phyloP scores from a whole-genome alignment of 1,140 invertebrate species.

The Aphidius ervi region DNA sequence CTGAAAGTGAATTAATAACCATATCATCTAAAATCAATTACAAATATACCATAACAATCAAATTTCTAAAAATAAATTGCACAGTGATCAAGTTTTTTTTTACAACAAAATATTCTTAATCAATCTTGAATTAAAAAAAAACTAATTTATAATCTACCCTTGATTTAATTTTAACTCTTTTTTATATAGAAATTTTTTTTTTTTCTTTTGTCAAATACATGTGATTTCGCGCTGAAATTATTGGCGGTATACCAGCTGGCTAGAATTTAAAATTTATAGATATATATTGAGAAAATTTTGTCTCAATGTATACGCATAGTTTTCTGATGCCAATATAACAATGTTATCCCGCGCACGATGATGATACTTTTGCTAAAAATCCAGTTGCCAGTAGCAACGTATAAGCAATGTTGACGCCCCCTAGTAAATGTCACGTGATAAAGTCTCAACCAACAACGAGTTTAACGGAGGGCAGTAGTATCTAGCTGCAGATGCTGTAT shows the following conservation, averaged over 20 bases:
- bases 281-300: slow-evolving; percentile 43
- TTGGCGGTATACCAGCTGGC: slow-evolving; percentile 51
- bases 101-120: too few relatives aligned
- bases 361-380: slow-evolving; percentile 18
- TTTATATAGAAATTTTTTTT: neutral
- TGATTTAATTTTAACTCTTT: slow-evolving; percentile 4
- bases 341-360: slow-evolving; percentile 24
- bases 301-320: slow-evolving; percentile 32
- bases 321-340: slow-evolving; percentile 23
- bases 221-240: slow-evolving; percentile 50
- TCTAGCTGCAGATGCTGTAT: slow-evolving; percentile 36
- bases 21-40: neutral
- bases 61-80: slow-evolving; percentile 2
- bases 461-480: neutral
- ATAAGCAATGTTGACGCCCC: slow-evolving; percentile 21
- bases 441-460: slow-evolving; percentile 33
- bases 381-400: slow-evolving; percentile 23
- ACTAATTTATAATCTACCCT: neutral
- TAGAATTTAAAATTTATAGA: slow-evolving; percentile 38
- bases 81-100: too few relatives aligned
- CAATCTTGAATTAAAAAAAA: too few relatives aligned
- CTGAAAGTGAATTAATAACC: slow-evolving; percentile 10
- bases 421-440: slow-evolving; percentile 35
- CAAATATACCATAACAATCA: neutral
- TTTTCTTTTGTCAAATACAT: slow-evolving; percentile 34